Base-by-base conservation (phyloP, 2,113 vertebrate genomes). In the Atlantisia rogersi region DNA sequence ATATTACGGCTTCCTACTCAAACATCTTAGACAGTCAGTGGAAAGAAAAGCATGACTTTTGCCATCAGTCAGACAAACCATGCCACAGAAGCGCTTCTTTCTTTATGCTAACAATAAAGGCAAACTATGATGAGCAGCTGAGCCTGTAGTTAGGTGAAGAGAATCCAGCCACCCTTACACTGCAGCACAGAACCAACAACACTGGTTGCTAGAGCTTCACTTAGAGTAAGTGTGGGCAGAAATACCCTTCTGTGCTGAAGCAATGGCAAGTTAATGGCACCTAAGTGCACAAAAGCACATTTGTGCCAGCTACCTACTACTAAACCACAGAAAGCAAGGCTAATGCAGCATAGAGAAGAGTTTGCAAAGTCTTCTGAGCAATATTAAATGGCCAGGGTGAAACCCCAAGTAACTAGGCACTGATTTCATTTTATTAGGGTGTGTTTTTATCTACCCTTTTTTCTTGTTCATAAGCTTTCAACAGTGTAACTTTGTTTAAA, bases 161-260 rank as follows among this genome's bases (percentile, higher is more conserved):
- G 5, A 78, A 62, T 0, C 21, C 5, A 17, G 4, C 32, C 40
- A 32, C 22, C 10, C 28, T 31, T 5, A 56, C 50, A 13, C 68
- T 74, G 58, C 39, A 46, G 67, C 0, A 0, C 44, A 13, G 20
- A 69, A 32, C 0, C 0, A 1, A 2, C 56, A 42, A 82, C 37
- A 40, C 22, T 16, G 31, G 31, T 71, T 82, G 70, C 42, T 68
- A 55, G 29, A 81, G 55, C 50, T 73, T 8, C 31, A 37, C 39
- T 1, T 48, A 21, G 39, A 76, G 20, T 28, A 26, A 62, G 4
- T 2, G 17, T 3, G 39, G 40, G 20, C 81, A 81, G n/a, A 67
- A 69, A 48, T 9, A 44, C 3, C 26, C 16, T 44, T 62, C 2
- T 26, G 24, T 24, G 42, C 6, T 6, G 39, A 82, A 39, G 4